Percentiles rank a stretch among this genome's conserved stretches.
These are phyloP conservation scores for Volucella bombylans DNA, from an alignment of 2,888 invertebrate genomes.

Conservation along the genomic window DNA sequence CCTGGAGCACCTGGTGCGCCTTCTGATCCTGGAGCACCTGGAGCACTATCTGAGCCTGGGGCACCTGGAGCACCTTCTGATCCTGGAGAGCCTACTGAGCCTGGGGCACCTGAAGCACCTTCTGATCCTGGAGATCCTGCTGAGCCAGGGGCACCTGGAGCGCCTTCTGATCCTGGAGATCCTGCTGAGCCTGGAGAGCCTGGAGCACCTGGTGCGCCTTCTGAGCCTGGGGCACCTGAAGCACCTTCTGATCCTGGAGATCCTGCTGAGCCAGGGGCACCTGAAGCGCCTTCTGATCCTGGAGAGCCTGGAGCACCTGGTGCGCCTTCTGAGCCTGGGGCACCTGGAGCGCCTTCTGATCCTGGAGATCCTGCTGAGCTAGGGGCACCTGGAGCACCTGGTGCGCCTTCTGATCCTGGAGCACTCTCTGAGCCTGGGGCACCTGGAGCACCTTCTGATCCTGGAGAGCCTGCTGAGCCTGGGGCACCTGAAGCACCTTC, in stretches of 20 bases:
- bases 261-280: neutral
- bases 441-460: neutral
- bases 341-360: neutral
- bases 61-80: too few species aligned
- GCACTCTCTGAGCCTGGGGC: slow-evolving; percentile 9
- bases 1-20: neutral
- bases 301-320: neutral
- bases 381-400: neutral
- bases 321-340: neutral
- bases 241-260: neutral
- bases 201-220: neutral
- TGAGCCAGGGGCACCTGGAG: neutral
- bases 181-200: neutral
- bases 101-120: neutral
- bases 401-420: neutral
- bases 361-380: neutral
- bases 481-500: slow-evolving; percentile 9
- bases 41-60: neutral
- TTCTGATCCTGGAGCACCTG: neutral
- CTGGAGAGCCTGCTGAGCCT: neutral
- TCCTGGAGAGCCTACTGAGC: neutral
- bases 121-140: neutral
- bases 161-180: neutral
- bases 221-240: neutral
- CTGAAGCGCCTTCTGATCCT: too few species aligned